Conservation (phyloP, 2,888 invertebrate genomes). For the Microctonus hyperodae region DNA sequence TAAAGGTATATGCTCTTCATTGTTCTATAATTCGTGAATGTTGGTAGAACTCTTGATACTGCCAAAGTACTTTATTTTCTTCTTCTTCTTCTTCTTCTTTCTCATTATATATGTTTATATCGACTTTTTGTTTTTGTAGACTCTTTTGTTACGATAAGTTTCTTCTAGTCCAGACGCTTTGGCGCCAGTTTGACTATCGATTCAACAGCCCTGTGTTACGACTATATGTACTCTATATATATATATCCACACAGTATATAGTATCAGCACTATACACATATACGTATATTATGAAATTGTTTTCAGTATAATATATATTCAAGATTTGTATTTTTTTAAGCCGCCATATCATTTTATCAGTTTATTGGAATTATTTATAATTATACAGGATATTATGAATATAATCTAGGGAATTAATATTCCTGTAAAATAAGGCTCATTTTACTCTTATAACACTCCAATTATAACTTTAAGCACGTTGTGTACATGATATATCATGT, state of each 20-base stretch:
- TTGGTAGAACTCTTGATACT: constrained; percentile 20
- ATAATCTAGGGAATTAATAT: constrained; percentile 10
- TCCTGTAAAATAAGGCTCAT: background rate
- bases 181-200: constrained; percentile 25
- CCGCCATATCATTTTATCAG: too few relatives aligned
- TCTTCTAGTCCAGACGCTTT: constrained; percentile 20
- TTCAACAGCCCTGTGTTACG: background rate
- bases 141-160: constrained; percentile 9
- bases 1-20: background rate
- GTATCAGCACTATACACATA: background rate
- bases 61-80: background rate
- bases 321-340: background rate
- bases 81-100: constrained; percentile 5
- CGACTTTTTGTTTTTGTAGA: constrained; percentile 4
- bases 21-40: background rate
- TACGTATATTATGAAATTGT: too few relatives aligned
- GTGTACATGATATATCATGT: constrained; percentile 17
- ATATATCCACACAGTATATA: too few relatives aligned
- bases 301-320: too few relatives aligned
- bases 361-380: background rate
- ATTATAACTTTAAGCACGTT: constrained; percentile 20
- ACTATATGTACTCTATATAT: background rate
- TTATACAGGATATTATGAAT: background rate
- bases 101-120: background rate
- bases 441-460: constrained; percentile 22